Conservation (phyloP, 1,140 invertebrate species). For the Drosophila insularis region DNA sequence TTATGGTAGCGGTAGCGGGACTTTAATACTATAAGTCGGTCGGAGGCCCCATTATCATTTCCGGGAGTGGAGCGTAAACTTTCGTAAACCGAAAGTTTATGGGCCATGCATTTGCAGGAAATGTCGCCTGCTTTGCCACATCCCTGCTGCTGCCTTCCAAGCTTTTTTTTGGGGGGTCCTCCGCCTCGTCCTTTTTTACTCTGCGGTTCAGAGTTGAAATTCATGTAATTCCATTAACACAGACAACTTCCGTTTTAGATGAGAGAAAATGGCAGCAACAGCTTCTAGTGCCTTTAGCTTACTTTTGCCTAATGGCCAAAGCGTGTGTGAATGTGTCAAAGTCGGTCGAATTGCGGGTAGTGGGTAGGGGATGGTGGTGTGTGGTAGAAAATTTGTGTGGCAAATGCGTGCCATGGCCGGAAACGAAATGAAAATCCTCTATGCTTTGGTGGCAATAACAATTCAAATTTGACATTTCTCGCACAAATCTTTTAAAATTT, state of each 20-base stretch:
- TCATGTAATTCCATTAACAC: conserved; percentile 77
- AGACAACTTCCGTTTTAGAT: conserved; percentile 66
- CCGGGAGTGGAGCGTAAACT: conserved; percentile 41
- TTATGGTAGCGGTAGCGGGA: conserved; percentile 18
- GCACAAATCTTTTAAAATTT: not conserved
- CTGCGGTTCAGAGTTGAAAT: conserved; percentile 74
- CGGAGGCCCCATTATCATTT: conserved; percentile 50
- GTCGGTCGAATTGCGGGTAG: not conserved
- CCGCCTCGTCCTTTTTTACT: conserved; percentile 19
- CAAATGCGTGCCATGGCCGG: conserved; percentile 6
- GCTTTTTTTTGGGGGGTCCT: not conserved
- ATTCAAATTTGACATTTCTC: not conserved
- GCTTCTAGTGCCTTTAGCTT: conserved; percentile 28
- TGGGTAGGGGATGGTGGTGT: not conserved
- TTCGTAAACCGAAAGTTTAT: conserved; percentile 53
- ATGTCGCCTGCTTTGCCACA: conserved; percentile 52
- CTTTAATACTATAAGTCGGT: conserved; percentile 35
- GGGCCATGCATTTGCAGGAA: conserved; percentile 51
- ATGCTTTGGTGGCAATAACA: not conserved
- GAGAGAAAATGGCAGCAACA: conserved; percentile 60
- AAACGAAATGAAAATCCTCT: conserved; percentile 3
- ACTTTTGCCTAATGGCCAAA: conserved; percentile 58
- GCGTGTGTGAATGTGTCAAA: conserved; percentile 22
- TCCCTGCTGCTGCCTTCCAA: no score
- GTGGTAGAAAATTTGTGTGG: not conserved